Base-by-base conservation (phyloP, 2,797 vertebrate genomes). In the Vultur gryphus region DNA sequence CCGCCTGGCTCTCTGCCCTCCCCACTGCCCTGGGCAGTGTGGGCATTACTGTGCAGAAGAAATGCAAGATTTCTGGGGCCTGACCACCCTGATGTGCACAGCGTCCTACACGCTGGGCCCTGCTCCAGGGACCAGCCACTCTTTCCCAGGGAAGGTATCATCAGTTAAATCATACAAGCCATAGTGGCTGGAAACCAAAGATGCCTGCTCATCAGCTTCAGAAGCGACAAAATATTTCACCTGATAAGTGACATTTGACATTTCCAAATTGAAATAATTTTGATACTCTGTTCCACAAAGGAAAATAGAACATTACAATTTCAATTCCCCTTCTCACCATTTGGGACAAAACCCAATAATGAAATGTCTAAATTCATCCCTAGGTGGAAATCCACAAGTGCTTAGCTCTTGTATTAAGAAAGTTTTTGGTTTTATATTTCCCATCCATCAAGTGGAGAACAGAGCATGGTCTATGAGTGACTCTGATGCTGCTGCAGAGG, bases 291-390 rank as follows among this genome's bases (percentile, higher is more conserved):
- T 43, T 81, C 84, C 59, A 35, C 49, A 43, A 72, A 87, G 67
- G n/a, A 35, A 84, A 88, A 81, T 8, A 72, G 65, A 90, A 54
- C 17, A 9, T 26, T 67, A 13, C 55, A 4, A 28, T 87, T 87
- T 52, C 75, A 87, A 73, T 55, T 78, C 84, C 70, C 61, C 26
- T 49, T 77, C 37, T 19, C 33, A 46, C 31, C 28, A 11, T 69
- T 16, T 51, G 41, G 54, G 69, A 69, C 35, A 67, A 77, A 94
- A 46, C 20, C 52, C 69, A 62, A 33, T 14, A 13, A 44, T 44
- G 33, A 72, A 84, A 64, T 51, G 49, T 26, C 44, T 84, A 6
- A 84, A 87, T 64, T 58, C 55, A 62, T 87, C 94, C 83, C 92
- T 58, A 20, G 70, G n/a, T 72, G 41, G 70, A 69, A 87, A 84